Evolutionary conservation across 1,140 invertebrate species (phyloP), one percentile per base, ranked within the genome.

Genomic region (Chionoecetes opilio): DNA sequence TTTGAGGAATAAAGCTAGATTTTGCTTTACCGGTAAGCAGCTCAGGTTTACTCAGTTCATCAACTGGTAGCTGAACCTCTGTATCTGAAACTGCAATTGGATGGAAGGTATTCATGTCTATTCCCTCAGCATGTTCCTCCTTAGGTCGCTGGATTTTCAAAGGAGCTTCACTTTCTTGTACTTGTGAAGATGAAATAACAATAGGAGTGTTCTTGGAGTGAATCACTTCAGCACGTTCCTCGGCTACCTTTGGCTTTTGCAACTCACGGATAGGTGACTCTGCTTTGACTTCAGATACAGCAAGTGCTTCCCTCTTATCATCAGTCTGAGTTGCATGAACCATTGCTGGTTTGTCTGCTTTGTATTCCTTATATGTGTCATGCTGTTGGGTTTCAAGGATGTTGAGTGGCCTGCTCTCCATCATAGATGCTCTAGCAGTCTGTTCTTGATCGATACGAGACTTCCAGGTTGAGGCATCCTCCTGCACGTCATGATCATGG

Each of bases 1-100:
- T 95, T 95, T 96, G 95, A 41, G 95, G 86, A 85, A 95, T 87
- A 46, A 96, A 89, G 29, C 85, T 93, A 29, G 93, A 46, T 37
- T 87, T 96, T 26, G 96, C 96, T 75, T 53, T 94, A 29, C 91
- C 82, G 26, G 94, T 93, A 46, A 82, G 5, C 3, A 88, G 82
- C 11, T 6, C 87, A n/a, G 84, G 85, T 34, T 95, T 75, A 32
- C 91, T 87, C 38, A 95, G 41, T 38, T 31, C 75, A 82, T 87
- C 94, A 46, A 95, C 91, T 21, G 94, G 94, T 37, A 88, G 92
- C 38, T 95, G 94, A 85, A 95, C 94, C 26, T 95, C 94, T 37
- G 94, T 92, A 29, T 95, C 94, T 37, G 94, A 90, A 91, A 95
- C 35, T 9, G 82, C 92, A 41, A 95, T 37, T 8, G 94, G 75